Conservation (phyloP, 2,888 invertebrate species). For the Aphodius granarius region DNA sequence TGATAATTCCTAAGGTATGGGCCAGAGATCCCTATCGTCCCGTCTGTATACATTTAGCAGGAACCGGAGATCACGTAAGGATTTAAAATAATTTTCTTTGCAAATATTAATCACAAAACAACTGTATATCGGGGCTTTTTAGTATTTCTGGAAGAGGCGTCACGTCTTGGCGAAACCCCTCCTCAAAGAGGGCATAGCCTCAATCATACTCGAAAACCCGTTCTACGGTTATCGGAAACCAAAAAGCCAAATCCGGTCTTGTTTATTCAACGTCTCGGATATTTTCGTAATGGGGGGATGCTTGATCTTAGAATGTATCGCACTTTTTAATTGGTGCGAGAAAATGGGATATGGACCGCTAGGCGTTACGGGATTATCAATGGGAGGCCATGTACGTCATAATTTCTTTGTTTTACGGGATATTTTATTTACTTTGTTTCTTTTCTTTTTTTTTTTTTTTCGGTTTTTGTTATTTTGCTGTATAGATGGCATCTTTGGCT, state of each 20-base stretch:
- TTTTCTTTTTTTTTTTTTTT: too few relatives aligned
- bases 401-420: conserved; percentile 12
- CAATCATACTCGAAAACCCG: conserved; percentile 95
- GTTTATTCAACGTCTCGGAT: conserved; percentile 93
- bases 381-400: conserved; percentile 93
- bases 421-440: conserved; percentile 1
- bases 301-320: conserved; percentile 89
- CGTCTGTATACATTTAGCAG: conserved; percentile 92
- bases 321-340: conserved; percentile 93
- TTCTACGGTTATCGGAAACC: conserved; percentile 92
- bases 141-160: conserved; percentile 91
- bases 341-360: conserved; percentile 88
- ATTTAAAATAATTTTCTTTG: background rate
- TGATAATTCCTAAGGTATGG: conserved; percentile 83
- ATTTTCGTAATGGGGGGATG: conserved; percentile 99
- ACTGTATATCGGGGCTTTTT: conserved; percentile 38
- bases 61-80: conserved; percentile 96
- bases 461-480: conserved; percentile 19
- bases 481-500: conserved; percentile 95
- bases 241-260: conserved; percentile 82
- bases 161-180: conserved; percentile 90
- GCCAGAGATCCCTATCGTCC: conserved; percentile 68
- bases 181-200: conserved; percentile 88
- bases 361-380: conserved; percentile 93
- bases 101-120: too few relatives aligned